These are phyloP conservation scores for Scolopax rusticola DNA, from an alignment of 2,797 vertebrate species.

Conservation along the genomic window DNA sequence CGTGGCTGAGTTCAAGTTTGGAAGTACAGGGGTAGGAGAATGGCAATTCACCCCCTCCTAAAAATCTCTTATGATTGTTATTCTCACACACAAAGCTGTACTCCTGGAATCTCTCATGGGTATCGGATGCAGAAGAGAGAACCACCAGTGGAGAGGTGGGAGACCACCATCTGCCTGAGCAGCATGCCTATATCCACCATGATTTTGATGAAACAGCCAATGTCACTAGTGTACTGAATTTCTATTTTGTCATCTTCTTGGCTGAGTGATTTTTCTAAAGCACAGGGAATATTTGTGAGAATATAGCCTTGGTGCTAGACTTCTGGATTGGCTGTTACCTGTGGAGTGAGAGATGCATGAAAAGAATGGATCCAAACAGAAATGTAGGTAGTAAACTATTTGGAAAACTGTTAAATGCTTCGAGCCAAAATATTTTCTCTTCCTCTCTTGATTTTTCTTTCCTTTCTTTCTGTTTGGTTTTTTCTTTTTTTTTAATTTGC, in stretches of 20 bases:
- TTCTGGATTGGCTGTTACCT: background rate
- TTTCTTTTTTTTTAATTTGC: background rate
- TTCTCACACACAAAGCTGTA: background rate
- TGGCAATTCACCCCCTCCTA: background rate
- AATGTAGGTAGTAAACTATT: background rate
- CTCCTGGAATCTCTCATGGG: background rate
- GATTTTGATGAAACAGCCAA: background rate
- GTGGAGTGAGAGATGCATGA: background rate
- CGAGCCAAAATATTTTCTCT: background rate
- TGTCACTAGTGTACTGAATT: background rate
- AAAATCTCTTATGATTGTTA: background rate
- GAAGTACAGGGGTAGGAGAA: background rate
- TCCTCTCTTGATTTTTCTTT: background rate
- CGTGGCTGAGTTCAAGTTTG: background rate
- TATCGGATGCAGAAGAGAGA: background rate
- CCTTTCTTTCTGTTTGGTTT: too few species aligned
- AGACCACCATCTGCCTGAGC: background rate
- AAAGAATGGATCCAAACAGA: background rate
- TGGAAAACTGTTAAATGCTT: conserved; percentile 1
- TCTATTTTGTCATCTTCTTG: background rate
- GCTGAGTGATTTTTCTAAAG: background rate
- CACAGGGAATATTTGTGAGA: background rate
- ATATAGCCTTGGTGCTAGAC: background rate
- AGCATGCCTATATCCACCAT: rapidly evolving
- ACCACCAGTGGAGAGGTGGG: background rate